A percentile compares a stretch with the other conserved stretches of the same genome.
These are phyloP conservation scores for Petroica traversi DNA, from an alignment of 2,113 vertebrate genomes.

Conservation along the genomic window DNA sequence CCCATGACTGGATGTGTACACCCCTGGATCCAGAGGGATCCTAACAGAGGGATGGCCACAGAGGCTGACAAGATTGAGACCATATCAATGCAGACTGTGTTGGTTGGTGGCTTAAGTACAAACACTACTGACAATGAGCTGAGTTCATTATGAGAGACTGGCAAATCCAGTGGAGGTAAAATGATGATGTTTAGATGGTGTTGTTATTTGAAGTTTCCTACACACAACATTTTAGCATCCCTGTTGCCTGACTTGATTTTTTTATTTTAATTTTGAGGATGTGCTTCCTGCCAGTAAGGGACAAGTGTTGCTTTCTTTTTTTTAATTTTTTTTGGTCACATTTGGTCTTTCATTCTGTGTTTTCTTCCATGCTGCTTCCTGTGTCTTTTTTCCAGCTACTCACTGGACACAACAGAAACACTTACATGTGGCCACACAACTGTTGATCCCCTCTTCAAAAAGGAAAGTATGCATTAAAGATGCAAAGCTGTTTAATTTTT, in stretches of 20 bases:
- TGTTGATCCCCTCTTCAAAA: conserved; percentile 8
- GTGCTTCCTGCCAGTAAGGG: background rate
- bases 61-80: background rate
- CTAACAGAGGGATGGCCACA: rapidly evolving
- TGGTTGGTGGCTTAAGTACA: background rate
- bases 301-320: background rate
- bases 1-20: background rate
- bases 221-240: background rate
- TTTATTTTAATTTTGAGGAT: background rate
- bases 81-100: background rate
- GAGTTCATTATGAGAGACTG: background rate
- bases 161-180: background rate
- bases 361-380: background rate
- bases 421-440: background rate
- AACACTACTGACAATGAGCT: background rate
- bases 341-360: background rate
- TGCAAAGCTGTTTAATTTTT: conserved; percentile 49
- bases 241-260: background rate
- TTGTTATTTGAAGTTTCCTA: background rate
- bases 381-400: background rate
- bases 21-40: background rate
- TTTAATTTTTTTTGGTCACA: background rate
- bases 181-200: background rate
- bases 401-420: background rate
- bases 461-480: conserved; percentile 31